Evolutionary conservation across 1,140 invertebrate species (phyloP), one percentile per base, ranked within the genome.

Genomic region (Drosophila azteca): DNA sequence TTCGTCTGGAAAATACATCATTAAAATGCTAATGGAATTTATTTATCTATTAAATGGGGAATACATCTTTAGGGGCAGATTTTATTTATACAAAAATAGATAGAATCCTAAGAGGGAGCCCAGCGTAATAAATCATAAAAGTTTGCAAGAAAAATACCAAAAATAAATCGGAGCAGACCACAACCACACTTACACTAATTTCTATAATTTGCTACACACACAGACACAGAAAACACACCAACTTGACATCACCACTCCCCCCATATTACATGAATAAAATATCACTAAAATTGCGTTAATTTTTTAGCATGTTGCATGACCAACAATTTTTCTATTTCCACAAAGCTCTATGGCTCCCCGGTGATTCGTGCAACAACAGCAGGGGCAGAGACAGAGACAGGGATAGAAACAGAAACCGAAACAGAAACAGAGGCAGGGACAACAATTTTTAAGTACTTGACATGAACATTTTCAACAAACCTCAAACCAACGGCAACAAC

Each of bases 401-500:
- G 43, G 54, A 31, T 26, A 57, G 4, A 39, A 3, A 39, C 4
- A 39, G 11, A 39, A 11, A 39, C 31, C 11, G 35, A 13, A 26
- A 46, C 44, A 69, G 52, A 45, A 50, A 26, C 48, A 49, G 35
- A 39, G 49, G 50, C 53, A 26, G 45, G 54, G 54, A 31, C 54
- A 57, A 68, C 71, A 55, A 64, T 64, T 84, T 84, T 79, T 73
- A 84, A 84, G 80, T 73, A 84, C 81, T 84, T 84, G 77, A 77
- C 81, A 84, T 80, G 77, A 80, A 84, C 77, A 72, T 84, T 78
- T 69, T 54, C 41, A 67, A 78, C 70, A 70, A 82, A 69, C 64
- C 64, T 43, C 63, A 66, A 73, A 61, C 60, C 53, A 35, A 62
- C 35, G 11, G 11, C 9, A 39, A 13, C 35, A 39, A 13, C 35